Evolutionary conservation across 2,888 invertebrate species (phyloP).

Genomic region (Abscondita cerata): DNA sequence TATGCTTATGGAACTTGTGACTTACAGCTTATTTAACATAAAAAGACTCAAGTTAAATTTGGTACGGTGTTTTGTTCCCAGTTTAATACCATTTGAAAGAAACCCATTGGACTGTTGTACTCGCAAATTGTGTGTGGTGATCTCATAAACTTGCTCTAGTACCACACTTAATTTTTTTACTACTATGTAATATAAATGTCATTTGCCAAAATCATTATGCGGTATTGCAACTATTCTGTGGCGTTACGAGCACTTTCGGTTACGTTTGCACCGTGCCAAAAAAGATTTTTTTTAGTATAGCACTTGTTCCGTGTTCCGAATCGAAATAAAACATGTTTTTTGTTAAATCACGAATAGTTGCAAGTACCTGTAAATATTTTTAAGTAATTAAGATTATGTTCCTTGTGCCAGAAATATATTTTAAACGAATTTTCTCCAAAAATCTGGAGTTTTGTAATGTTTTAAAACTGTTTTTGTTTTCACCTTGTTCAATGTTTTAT

Average conservation of each 20-base stretch:
- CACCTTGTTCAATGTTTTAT: no score
- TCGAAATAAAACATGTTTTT: no score
- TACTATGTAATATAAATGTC: slow-evolving; percentile 62
- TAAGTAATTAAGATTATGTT: slow-evolving; percentile 46
- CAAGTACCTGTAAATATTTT: slow-evolving; percentile 20
- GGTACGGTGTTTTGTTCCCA: slow-evolving; percentile 17
- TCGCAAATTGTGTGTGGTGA: slow-evolving; percentile 48
- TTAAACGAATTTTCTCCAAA: not conserved
- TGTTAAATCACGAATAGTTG: no score
- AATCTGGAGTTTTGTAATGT: not conserved
- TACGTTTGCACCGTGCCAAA: no score
- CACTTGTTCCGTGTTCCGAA: no score
- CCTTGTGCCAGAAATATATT: slow-evolving; percentile 51
- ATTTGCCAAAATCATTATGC: slow-evolving; percentile 59
- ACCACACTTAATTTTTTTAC: slow-evolving; percentile 52
- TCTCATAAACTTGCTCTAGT: slow-evolving; percentile 51
- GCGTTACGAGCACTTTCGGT: no score
- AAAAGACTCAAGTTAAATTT: slow-evolving; percentile 5
- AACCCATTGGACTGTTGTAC: slow-evolving; percentile 11
- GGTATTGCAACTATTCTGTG: slow-evolving; percentile 30
- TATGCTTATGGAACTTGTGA: slow-evolving; percentile 24
- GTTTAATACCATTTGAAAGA: not conserved
- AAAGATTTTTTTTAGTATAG: no score
- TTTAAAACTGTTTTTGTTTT: slow-evolving; percentile 30
- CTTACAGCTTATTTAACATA: slow-evolving; percentile 5